Percentiles rank a stretch among this genome's conserved stretches.
Evolutionary conservation across 2,113 vertebrate genomes (phyloP).

Genomic region (Microtus montanus): DNA sequence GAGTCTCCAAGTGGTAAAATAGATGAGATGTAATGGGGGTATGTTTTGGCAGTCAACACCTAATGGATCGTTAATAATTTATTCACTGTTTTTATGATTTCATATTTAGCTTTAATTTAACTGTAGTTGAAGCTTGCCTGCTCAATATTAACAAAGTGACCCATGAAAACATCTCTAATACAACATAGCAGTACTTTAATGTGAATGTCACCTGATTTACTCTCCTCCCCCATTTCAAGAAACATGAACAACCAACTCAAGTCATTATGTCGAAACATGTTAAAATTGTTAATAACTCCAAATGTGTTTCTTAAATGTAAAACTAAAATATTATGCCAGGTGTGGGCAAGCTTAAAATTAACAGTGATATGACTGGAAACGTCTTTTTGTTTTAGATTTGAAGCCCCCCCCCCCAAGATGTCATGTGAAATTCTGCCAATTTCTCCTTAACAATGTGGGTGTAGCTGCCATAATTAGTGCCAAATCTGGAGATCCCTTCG

Average conservation of each 20-base stretch:
- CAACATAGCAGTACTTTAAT: constrained; percentile 54
- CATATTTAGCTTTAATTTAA: constrained; percentile 24
- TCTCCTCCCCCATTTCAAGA: constrained; percentile 50
- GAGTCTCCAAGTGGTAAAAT: constrained; percentile 25
- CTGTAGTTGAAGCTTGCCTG: background rate
- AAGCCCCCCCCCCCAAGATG: constrained; percentile 21
- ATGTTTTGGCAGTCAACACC: constrained; percentile 55
- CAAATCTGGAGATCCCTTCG: constrained; percentile 10
- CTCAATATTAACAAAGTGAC: constrained; percentile 31
- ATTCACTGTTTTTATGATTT: constrained; percentile 55
- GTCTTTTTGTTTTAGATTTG: constrained; percentile 69
- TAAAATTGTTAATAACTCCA: constrained; percentile 55
- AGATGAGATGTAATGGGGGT: background rate
- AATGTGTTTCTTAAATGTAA: constrained; percentile 16
- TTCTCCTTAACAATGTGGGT: constrained; percentile 34
- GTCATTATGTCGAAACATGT: constrained; percentile 13
- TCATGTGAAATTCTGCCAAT: constrained; percentile 34
- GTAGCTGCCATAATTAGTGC: constrained; percentile 46
- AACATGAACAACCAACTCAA: constrained; percentile 42
- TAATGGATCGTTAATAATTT: constrained; percentile 50
- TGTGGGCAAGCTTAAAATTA: constrained; percentile 60
- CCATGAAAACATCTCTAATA: constrained; percentile 35
- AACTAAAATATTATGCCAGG: constrained; percentile 47
- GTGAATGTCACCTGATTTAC: constrained; percentile 34
- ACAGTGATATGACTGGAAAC: constrained; percentile 47